Conservation (phyloP, 2,888 invertebrate species). For the Villa cingulata region DNA sequence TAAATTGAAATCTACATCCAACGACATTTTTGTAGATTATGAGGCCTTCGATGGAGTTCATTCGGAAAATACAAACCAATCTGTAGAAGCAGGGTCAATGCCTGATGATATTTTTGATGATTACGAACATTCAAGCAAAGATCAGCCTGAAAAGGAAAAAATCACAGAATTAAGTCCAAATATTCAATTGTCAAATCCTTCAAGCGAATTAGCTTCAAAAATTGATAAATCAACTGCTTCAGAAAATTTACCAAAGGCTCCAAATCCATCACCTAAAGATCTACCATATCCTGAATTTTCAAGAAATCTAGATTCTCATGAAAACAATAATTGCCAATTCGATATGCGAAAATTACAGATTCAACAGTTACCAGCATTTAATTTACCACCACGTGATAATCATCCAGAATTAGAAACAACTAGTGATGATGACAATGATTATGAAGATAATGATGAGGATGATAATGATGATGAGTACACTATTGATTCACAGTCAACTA, state of each 20-base stretch:
- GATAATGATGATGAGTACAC: not conserved
- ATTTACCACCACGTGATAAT: not conserved
- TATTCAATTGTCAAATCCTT: not conserved
- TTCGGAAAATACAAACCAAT: no score
- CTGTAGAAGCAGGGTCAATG: no score
- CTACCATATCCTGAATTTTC: not conserved
- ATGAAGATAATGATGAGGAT: not conserved
- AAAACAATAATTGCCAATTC: not conserved
- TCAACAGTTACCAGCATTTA: not conserved
- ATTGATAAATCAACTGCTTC: not conserved
- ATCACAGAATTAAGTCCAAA: not conserved
- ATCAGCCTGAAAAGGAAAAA: not conserved
- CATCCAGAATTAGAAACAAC: not conserved
- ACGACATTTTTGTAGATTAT: slow-evolving; percentile 3
- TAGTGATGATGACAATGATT: not conserved
- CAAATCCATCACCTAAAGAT: not conserved
- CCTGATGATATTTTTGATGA: not conserved
- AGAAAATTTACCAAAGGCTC: not conserved
- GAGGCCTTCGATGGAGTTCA: not conserved
- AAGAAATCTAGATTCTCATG: not conserved
- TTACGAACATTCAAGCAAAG: not conserved
- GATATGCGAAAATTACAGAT: not conserved
- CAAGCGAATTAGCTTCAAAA: no score
- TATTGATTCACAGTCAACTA: slow-evolving; percentile 5
- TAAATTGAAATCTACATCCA: not conserved